Evolutionary conservation across 2,113 vertebrate genomes (phyloP), one percentile per base, ranked within the genome.

Genomic region (Ascaphus truei): DNA sequence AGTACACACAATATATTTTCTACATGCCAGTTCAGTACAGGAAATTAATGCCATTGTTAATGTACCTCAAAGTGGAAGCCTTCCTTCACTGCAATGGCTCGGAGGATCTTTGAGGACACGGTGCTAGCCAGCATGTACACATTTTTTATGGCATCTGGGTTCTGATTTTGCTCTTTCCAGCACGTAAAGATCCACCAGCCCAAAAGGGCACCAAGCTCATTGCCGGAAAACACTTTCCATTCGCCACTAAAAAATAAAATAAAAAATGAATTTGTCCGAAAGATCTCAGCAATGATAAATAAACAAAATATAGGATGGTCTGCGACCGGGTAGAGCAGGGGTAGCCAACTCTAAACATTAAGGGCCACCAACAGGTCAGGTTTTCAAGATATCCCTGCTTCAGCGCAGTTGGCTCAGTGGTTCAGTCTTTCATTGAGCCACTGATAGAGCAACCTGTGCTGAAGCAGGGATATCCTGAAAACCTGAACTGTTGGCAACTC

Each of bases 31-130:
- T n/a, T 3, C 6, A 26, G 36, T 37, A 25, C 20, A 22, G 5
- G 23, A 12, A 34, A 34, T 34, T 23, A 48, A 3, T 13, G n/a
- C n/a, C 1, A 27, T 30, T n/a, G n/a, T n/a, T n/a, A 10, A 5
- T 45, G 76, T 83, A 98, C 97, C 92, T 99, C 96, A 60, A 98
- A 99, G 77, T 99, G 96, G 76, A 98, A 99, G 18, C 97, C 95
- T 64, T 98, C 96, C 79, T 98, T 97, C 3, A 98, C 80, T 25
- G 95, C 96, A 10, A 99, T 95, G 68, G 96, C 97, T 9, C 89
- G 84, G 52, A 99, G 81, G 68, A 99, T 98, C 89, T 98, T 99
- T 57, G 97, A 99, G 33, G 97, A 99, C 63, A 99, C 97, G 0
- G 97, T 99, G 86, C 95, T 98, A 15, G 95, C 88, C 75, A 99